Evolutionary conservation across 2,888 invertebrate genomes (phyloP).

Genomic region (Mythimna pallens): DNA sequence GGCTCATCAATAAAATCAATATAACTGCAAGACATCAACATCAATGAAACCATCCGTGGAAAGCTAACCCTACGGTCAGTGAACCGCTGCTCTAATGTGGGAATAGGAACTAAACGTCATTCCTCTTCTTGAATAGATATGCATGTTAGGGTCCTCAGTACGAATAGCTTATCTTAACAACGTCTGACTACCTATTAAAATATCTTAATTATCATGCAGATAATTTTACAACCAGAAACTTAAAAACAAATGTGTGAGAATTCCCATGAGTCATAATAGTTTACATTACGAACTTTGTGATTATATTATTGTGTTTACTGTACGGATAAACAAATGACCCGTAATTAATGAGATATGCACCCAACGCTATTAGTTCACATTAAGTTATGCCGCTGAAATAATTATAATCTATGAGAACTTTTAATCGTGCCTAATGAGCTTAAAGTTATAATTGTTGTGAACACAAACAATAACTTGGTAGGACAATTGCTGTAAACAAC

Average conservation of each 20-base stretch:
- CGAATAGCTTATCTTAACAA: background rate
- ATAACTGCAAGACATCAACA: background rate
- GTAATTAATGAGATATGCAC: conserved; percentile 9
- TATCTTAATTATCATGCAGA: background rate
- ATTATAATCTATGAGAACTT: conserved; percentile 20
- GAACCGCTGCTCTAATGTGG: conserved; percentile 4
- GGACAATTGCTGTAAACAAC: background rate
- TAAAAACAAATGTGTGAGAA: conserved; percentile 16
- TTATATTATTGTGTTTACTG: conserved; percentile 43
- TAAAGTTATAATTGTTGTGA: conserved; percentile 3
- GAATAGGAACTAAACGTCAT: conserved; percentile 14
- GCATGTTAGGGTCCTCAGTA: background rate
- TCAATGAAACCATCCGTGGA: background rate
- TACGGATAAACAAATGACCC: conserved; percentile 32
- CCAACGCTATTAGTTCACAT: background rate
- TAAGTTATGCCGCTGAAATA: conserved; percentile 36
- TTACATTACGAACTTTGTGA: conserved; percentile 20
- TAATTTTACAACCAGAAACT: conserved; percentile 12
- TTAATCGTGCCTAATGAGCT: background rate
- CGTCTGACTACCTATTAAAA: background rate
- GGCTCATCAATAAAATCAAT: background rate
- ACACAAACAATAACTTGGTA: background rate
- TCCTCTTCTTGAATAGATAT: background rate
- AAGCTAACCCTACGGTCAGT: conserved; percentile 1
- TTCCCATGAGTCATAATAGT: conserved; percentile 30